Base-by-base conservation (phyloP, 2,113 vertebrate species). In the Clinocottus analis region DNA sequence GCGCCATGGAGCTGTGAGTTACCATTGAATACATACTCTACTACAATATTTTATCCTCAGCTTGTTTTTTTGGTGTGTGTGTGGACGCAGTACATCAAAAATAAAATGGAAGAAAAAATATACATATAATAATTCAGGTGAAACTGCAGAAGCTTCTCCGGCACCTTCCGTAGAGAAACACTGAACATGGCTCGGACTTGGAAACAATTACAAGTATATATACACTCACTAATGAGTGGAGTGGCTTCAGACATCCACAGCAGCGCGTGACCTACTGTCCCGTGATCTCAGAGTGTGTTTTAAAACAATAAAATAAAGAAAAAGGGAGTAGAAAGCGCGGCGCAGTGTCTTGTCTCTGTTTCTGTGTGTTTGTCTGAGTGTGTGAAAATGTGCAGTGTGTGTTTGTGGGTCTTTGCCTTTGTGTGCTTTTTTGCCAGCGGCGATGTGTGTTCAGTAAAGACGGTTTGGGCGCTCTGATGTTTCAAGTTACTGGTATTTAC, bases 391-490 rank as follows among this genome's bases (percentile, higher is more conserved):
- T 90, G 85, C 80, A 8, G 43, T 72, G 1, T 66, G 79, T 87
- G 76, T 83, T 33, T 62, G 83, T 82, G 83, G 86, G 83, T 79
- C 84, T 88, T 83, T 47, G 77, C 76, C 17, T 63, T 76, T 92
- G 87, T 91, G 91, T 87, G n/a, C n/a, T n/a, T n/a, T 91, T 85
- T 67, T 86, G 82, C 74, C 85, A 63, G 74, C 16, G 67, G 85
- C 63, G 4, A 19, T 3, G 53, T 67, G 72, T 61, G 85, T 81
- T 88, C 84, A 89, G 77, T 49, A 43, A 33, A 78, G 66, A 79
- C 43, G 14, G 25, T 77, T 47, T 58, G 86, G 74, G 79, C 55
- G 39, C 31, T n/a, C n/a, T 31, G 59, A 72, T 62, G 70, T 66
- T 86, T 7, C 3, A 53, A 49, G n/a, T n/a, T n/a, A n/a, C n/a